Base-by-base conservation (phyloP, 2,888 invertebrate genomes). In the Pristionchus arcanus region DNA sequence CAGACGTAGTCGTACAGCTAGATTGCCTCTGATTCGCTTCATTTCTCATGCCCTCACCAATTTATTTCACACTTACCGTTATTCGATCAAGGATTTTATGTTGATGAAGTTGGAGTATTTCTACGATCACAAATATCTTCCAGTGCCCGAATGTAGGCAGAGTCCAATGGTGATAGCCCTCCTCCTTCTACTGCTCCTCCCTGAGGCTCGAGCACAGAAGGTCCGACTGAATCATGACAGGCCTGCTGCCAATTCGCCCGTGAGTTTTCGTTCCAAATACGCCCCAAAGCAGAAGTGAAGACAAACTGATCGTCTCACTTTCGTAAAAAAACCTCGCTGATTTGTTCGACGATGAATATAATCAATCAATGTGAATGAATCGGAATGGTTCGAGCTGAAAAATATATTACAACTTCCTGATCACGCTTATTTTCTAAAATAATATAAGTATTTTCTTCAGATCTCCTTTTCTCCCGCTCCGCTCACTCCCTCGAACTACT, bases 71-170 rank as follows among this genome's bases (percentile, higher is more conserved):
- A 9, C 13, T 49, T 49, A 11, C 42, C 11, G 42, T 49, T n/a
- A n/a, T n/a, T n/a, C n/a, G n/a, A 49, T 3, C 42, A 49, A 11
- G 42, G 9, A 49, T 49, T 49, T 49, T 9, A 13, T 49, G 11
- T 13, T 49, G 13, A 49, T 49, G 42, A 13, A 49, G 42, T 49
- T 7, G 42, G 42, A 49, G 42, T 11, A 11, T 49, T 42, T 42
- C 4, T 42, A 42, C 9, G 9, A 42, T 5, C 42, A 9, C 9
- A 42, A 42, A 71, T n/a, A 7, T 7, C 2, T 13, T 34, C 13
- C 34, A 37, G 77, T 28, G 16, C 31, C 71, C 81, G 81, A 53
- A 81, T 81, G 81, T 81, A 81, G n/a, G 81, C n/a, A 28, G 49
- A 28, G 42, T 13, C 53, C 1, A 9, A 81, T 81, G 81, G n/a